Base-by-base conservation (phyloP, 2,113 vertebrate species). In the Gobius niger region DNA sequence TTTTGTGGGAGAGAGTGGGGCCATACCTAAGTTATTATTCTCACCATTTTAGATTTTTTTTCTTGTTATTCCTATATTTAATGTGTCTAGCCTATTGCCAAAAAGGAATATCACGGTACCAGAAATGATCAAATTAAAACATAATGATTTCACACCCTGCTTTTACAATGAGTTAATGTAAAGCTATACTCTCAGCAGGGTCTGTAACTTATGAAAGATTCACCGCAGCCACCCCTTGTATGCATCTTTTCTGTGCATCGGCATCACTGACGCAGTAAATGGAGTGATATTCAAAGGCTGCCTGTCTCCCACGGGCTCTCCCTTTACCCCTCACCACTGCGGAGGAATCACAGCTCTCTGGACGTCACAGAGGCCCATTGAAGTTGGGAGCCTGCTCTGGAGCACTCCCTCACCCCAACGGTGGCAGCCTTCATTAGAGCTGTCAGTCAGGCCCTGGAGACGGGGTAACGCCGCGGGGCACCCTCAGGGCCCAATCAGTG, bases 401-500 rank as follows among this genome's bases (percentile, higher is more conserved):
- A 82, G 73, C 81, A 60, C 82, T 83, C 84, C 83, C 82, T 81
- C 64, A 73, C 87, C 57, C 81, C 34, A 47, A 76, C 44, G 80
- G 88, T 89, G 78, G 84, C 86, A 85, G 69, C 80, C 89, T 88
- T 92, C 89, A 92, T 92, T 93, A 93, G 91, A 83, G 89, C 91
- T 93, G 92, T 93, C 92, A 93, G 85, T 93, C 91, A 92, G 77
- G 73, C 80, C 78, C 72, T 71, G 77, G 87, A 73, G 84, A 90
- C 71, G 69, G 87, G 86, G 81, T 73, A 74, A 69, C 44, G 87
- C 91, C 81, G 78, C 76, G 59, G 87, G 91, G 90, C 75, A 75
- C 90, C 92, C 92, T 91, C 84, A 85, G 92, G 92, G 89, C 88
- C 85, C 90, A 91, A 92, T 93, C 92, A 90, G 81, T 85, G 52